These are phyloP conservation scores for Passer montanus DNA, from an alignment of 2,113 vertebrate species.

Conservation along the genomic window DNA sequence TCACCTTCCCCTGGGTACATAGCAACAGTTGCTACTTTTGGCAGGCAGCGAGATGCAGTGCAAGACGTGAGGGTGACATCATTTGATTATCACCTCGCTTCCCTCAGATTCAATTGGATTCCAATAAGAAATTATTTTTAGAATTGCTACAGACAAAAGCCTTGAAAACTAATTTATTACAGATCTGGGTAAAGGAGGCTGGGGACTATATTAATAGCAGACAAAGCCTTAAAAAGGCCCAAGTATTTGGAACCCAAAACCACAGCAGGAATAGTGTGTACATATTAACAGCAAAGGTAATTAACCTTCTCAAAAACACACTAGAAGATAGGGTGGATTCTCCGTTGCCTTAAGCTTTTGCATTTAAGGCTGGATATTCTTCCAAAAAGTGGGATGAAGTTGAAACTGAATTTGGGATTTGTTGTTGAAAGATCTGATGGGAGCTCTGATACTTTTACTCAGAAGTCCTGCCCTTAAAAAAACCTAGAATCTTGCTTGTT, in stretches of 20 bases:
- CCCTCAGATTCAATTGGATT: constrained; percentile 3
- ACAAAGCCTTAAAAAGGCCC: background rate
- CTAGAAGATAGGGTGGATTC: background rate
- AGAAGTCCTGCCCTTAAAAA: background rate
- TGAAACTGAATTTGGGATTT: background rate
- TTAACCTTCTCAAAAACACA: background rate
- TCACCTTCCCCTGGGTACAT: constrained; percentile 51
- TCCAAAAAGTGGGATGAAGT: background rate
- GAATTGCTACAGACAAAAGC: constrained; percentile 28
- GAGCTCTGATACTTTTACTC: background rate
- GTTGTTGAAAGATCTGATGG: background rate
- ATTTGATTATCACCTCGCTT: constrained; percentile 57
- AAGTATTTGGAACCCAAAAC: background rate
- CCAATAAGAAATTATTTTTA: constrained; percentile 58
- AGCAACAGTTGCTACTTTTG: constrained; percentile 64
- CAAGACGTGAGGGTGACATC: constrained; percentile 49
- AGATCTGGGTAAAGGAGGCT: background rate
- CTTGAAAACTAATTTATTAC: constrained; percentile 12
- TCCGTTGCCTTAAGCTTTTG: background rate
- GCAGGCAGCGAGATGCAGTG: background rate
- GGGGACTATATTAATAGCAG: background rate
- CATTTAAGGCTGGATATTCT: background rate
- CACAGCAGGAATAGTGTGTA: background rate
- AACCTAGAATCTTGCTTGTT: background rate
- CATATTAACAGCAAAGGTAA: background rate